phyloP scores from a whole-genome alignment of 2,888 invertebrate genomes.

The Microctonus hyperodae region DNA sequence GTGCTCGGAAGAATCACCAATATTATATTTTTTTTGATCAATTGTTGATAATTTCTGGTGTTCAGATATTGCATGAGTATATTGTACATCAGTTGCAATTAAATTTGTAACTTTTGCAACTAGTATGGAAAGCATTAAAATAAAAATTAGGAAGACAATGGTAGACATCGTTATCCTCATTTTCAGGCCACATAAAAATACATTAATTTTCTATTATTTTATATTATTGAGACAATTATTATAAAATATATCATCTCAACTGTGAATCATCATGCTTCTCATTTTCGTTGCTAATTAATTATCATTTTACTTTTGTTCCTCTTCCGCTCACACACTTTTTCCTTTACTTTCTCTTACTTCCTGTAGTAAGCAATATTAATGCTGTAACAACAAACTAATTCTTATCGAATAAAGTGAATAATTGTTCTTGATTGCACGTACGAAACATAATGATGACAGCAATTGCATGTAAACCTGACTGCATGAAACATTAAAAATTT shows the following conservation, averaged over 20 bases:
- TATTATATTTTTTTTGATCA: conserved; percentile 55
- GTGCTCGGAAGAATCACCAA: conserved; percentile 68
- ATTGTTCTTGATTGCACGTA: not conserved
- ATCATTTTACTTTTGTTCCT: not conserved
- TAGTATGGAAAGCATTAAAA: conserved; percentile 73
- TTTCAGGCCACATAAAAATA: conserved; percentile 36
- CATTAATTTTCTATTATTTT: not conserved
- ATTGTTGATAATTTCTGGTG: not conserved
- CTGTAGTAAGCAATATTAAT: not conserved
- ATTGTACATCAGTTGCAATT: conserved; percentile 58
- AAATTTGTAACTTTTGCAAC: conserved; percentile 75
- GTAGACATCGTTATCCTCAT: conserved; percentile 75
- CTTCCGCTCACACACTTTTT: too few relatives aligned
- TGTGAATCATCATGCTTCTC: not conserved
- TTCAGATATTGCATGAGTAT: conserved; percentile 28
- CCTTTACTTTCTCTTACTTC: not conserved
- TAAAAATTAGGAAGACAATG: conserved; percentile 68
- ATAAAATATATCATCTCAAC: not conserved
- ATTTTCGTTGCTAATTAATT: not conserved
- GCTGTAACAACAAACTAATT: not conserved
- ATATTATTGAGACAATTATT: not conserved
- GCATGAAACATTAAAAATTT: not conserved
- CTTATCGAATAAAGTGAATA: not conserved
- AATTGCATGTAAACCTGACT: not conserved
- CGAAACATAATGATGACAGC: not conserved